Percentiles rank a stretch among this genome's conserved stretches.
These are phyloP conservation scores for Papilio dardanus DNA, from an alignment of 1,140 invertebrate genomes.

Conservation along the genomic window DNA sequence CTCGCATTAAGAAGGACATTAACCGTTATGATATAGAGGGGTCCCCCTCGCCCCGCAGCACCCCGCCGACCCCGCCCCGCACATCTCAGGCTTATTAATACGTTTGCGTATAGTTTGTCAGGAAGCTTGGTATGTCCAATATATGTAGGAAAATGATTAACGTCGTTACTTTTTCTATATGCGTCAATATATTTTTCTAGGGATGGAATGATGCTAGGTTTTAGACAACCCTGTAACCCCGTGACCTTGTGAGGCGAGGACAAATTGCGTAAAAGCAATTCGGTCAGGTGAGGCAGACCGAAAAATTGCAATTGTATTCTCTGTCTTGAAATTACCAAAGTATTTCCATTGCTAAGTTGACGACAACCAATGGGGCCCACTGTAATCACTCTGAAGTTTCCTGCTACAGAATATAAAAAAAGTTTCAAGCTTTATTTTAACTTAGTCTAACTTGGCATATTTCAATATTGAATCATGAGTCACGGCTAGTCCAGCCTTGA, in stretches of 20 bases:
- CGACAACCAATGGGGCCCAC: neutral
- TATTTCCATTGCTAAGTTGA: neutral
- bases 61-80: conserved; percentile 45
- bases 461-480: neutral
- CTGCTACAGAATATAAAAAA: too few relatives aligned
- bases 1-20: conserved; percentile 63
- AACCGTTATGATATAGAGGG: conserved; percentile 60
- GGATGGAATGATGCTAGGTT: neutral
- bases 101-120: conserved; percentile 3
- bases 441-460: too few relatives aligned
- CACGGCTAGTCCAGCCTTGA: neutral
- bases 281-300: conserved; percentile 31
- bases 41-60: conserved; percentile 55
- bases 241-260: conserved; percentile 11
- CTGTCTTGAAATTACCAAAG: neutral
- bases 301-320: conserved; percentile 29
- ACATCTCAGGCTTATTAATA: conserved; percentile 49
- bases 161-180: too few relatives aligned
- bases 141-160: neutral
- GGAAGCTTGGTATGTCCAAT: neutral
- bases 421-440: too few relatives aligned
- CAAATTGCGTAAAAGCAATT: conserved; percentile 19
- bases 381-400: too few relatives aligned
- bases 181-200: too few relatives aligned
- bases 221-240: neutral